These are phyloP conservation scores for Myxocyprinus asiaticus DNA, from an alignment of 2,113 vertebrate genomes.

Conservation along the genomic window DNA sequence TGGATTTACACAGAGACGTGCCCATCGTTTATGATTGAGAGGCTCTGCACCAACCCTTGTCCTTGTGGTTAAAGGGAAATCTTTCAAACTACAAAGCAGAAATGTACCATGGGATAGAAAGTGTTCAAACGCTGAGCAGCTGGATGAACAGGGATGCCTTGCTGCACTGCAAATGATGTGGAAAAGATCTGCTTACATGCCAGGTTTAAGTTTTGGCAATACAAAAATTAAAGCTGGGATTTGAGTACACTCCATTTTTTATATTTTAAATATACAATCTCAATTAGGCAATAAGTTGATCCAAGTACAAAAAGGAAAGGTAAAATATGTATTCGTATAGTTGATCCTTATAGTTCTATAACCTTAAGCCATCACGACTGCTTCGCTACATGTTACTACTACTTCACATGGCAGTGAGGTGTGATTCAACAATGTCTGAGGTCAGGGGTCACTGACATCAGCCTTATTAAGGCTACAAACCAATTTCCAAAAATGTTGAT, in stretches of 20 bases:
- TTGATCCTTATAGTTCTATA: not conserved
- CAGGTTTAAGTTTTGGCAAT: not conserved
- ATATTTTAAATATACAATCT: too few species aligned
- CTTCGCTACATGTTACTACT: not conserved
- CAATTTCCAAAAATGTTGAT: not conserved
- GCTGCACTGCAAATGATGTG: slow-evolving; percentile 23
- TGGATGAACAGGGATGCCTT: slow-evolving; percentile 32
- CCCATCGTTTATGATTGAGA: not conserved
- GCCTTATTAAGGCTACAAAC: not conserved
- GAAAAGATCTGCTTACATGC: not conserved
- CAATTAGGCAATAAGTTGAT: not conserved
- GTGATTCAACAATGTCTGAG: not conserved
- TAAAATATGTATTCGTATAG: too few species aligned
- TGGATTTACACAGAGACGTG: slow-evolving; percentile 11
- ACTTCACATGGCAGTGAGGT: not conserved
- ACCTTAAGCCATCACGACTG: not conserved
- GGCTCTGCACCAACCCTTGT: slow-evolving; percentile 17
- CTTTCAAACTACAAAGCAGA: slow-evolving; percentile 7
- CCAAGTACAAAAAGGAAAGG: not conserved
- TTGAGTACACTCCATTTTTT: not conserved
- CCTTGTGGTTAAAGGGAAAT: not conserved
- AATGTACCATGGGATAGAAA: slow-evolving; percentile 19
- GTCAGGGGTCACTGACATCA: not conserved
- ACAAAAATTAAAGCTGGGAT: not conserved
- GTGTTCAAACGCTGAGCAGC: slow-evolving; percentile 16